phyloP scores from a whole-genome alignment of 2,797 vertebrate genomes.

The Ctenopoma multispine region DNA sequence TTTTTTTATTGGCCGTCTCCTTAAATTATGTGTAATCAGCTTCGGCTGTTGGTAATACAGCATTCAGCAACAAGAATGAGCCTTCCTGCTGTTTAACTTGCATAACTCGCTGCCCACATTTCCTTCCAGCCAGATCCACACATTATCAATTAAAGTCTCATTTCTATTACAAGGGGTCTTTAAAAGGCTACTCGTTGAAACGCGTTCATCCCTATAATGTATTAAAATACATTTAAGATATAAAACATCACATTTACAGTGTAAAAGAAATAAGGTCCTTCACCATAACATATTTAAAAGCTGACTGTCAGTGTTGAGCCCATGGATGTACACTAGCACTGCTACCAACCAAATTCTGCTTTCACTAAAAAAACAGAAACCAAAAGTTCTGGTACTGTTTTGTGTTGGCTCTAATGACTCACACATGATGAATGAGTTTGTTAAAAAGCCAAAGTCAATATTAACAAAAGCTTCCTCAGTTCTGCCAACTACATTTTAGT shows the following conservation, averaged over 20 bases:
- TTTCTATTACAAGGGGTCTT: conserved; percentile 40
- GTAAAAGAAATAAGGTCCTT: conserved; percentile 56
- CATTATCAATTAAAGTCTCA: conserved; percentile 38
- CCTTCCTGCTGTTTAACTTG: conserved; percentile 51
- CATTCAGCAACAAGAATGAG: conserved; percentile 32
- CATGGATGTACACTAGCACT: conserved; percentile 17
- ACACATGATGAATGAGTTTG: conserved; percentile 34
- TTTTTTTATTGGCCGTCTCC: conserved; percentile 35
- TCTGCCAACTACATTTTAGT: conserved; percentile 19
- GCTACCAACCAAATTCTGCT: conserved; percentile 27
- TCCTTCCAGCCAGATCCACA: conserved; percentile 27
- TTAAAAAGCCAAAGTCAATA: conserved; percentile 18
- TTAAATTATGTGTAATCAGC: conserved; percentile 42
- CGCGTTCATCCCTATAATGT: conserved; percentile 43
- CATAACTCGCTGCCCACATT: conserved; percentile 36
- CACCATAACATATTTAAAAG: conserved; percentile 30
- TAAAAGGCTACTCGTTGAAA: conserved; percentile 50
- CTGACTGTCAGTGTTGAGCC: conserved; percentile 48
- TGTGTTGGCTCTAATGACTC: conserved; percentile 27
- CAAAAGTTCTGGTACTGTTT: conserved; percentile 49
- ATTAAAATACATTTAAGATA: conserved; percentile 59
- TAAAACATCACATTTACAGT: conserved; percentile 52
- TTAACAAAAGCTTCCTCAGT: conserved; percentile 12
- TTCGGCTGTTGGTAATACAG: conserved; percentile 51
- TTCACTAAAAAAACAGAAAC: conserved; percentile 37